phyloP scores from a whole-genome alignment of 2,888 invertebrate species.

The Cryptocheilus praepositus region DNA sequence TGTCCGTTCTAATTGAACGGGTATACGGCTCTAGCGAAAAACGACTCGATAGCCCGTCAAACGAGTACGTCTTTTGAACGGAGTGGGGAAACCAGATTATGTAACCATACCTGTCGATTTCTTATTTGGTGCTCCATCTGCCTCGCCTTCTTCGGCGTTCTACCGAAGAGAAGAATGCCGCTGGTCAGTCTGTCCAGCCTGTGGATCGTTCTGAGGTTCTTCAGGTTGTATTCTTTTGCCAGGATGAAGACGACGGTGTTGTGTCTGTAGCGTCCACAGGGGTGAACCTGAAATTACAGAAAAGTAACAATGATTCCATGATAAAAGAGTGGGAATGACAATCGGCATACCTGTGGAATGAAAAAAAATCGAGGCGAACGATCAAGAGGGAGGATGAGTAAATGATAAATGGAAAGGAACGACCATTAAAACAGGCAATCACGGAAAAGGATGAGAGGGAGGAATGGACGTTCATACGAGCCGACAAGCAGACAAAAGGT shows the following conservation, averaged over 20 bases:
- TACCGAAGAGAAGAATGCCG: slow-evolving; percentile 92
- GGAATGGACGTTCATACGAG: no score
- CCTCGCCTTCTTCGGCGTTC: slow-evolving; percentile 94
- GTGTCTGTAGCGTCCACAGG: slow-evolving; percentile 97
- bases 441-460: no score
- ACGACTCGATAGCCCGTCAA: not conserved
- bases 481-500: no score
- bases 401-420: no score
- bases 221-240: slow-evolving; percentile 95
- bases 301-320: no score
- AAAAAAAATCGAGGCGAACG: no score
- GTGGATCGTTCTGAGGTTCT: slow-evolving; percentile 95
- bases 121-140: slow-evolving; percentile 97
- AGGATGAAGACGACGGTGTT: slow-evolving; percentile 98
- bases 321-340: no score
- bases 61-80: not conserved
- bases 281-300: slow-evolving; percentile 87
- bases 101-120: slow-evolving; percentile 80
- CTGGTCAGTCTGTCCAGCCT: slow-evolving; percentile 97
- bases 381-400: no score
- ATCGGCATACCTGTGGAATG: no score
- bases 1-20: no score
- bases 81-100: slow-evolving; percentile 26
- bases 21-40: no score
- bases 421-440: no score